Evolutionary conservation across 2,888 invertebrate species (phyloP).

Genomic region (Desoria tigrina): DNA sequence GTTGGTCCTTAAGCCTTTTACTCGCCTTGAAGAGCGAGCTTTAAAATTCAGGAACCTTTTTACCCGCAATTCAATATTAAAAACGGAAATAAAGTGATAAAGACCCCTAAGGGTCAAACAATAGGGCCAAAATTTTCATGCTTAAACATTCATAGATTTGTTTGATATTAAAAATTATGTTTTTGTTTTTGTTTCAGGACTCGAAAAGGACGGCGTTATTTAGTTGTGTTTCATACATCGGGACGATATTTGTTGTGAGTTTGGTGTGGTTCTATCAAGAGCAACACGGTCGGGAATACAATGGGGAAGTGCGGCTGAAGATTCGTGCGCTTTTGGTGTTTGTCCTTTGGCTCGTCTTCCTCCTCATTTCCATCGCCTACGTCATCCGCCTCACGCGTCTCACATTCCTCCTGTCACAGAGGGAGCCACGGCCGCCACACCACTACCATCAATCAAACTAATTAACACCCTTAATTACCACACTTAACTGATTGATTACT

Average conservation of each 20-base stretch:
- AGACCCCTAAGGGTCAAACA: no score
- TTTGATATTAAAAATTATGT: background rate
- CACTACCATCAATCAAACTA: background rate
- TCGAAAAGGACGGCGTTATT: slow-evolving; percentile 12
- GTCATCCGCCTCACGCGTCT: slow-evolving; percentile 14
- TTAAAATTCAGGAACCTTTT: no score
- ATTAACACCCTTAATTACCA: background rate
- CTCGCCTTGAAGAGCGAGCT: no score
- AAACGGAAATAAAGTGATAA: no score
- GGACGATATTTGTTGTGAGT: slow-evolving; percentile 18
- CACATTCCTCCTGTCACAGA: slow-evolving; percentile 1
- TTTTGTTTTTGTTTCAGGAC: slow-evolving; percentile 14
- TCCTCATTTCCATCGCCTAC: slow-evolving; percentile 15
- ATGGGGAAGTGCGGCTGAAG: slow-evolving; percentile 12
- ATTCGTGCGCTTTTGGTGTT: slow-evolving; percentile 9
- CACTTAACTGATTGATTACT: no score
- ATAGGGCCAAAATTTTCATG: no score
- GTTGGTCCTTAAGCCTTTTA: no score
- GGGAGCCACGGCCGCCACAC: background rate
- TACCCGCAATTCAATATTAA: no score
- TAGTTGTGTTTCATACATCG: slow-evolving; percentile 5
- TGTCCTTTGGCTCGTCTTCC: slow-evolving; percentile 13
- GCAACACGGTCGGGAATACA: slow-evolving; percentile 15
- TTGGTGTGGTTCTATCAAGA: slow-evolving; percentile 23
- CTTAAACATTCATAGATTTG: background rate